Evolutionary conservation across 1,140 invertebrate species (phyloP), one percentile per base, ranked within the genome.

Genomic region (Geopemphigus sp.): DNA sequence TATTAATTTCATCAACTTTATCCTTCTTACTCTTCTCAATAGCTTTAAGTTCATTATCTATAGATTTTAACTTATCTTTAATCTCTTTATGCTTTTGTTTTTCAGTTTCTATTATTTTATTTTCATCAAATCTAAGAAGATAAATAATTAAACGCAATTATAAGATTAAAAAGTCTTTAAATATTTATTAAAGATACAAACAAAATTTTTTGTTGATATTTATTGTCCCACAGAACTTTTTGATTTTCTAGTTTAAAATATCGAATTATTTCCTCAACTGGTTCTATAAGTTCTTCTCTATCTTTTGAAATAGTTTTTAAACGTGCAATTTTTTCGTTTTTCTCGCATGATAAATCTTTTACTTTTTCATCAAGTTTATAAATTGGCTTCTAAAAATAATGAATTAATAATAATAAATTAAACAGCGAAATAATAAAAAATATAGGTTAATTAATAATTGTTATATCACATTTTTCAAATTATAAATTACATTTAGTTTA

Each of bases 291-390:
- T 80, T 92, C 91, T 81, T 93, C 90, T 85, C 95, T 94, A 84
- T 98, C 96, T 82, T 93, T 94, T 86, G 98, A 93, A 1, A 95
- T 94, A 29, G 96, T 86, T 83, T 94, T 93, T 0, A 97, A 90
- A 83, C 96, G 88, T 85, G 96, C 95, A 53, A 97, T 85, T 85
- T 97, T 98, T 86, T 97, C 94, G 68, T 90, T 89, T 54, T 94
- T 87, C 82, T 91, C 87, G 83, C 96, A 94, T 61, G 91, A 91
- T 26, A 96, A 86, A 54, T 91, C 86, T 83, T 97, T 94, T 4
- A 97, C 90, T 83, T 90, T 90, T 50, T 90, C 87, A 45, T 88
- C 86, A 24, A 99, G 87, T 84, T 94, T 90, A 82, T 92, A 90
- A 76, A 99, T 89, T 0, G 96, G 95, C 84, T 93, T 91, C 87